Conservation (phyloP, 2,797 vertebrate genomes). For the Lindbergichthys nudifrons region DNA sequence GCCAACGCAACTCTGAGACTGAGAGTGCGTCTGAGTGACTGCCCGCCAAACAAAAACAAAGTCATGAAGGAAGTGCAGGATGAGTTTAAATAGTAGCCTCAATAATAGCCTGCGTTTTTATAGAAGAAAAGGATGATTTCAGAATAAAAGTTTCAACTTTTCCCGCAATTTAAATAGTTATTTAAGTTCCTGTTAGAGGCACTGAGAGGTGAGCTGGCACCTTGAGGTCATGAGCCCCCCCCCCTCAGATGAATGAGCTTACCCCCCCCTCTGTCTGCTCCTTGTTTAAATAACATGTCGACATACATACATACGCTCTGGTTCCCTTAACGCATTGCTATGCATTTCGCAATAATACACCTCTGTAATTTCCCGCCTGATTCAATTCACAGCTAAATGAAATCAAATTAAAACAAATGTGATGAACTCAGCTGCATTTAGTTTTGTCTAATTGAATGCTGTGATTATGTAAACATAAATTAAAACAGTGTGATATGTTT, state of each 20-base stretch:
- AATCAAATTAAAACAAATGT: slow-evolving; percentile 81
- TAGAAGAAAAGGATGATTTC: slow-evolving; percentile 24
- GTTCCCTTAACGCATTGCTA: slow-evolving; percentile 51
- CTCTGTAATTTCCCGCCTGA: slow-evolving; percentile 69
- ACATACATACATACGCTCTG: slow-evolving; percentile 56
- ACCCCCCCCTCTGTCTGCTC: slow-evolving; percentile 42
- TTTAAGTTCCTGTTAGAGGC: slow-evolving; percentile 25
- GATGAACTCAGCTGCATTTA: slow-evolving; percentile 73
- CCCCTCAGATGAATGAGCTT: slow-evolving; percentile 52
- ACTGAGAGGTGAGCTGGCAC: slow-evolving; percentile 53
- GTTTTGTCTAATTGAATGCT: slow-evolving; percentile 76
- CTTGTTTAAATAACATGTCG: slow-evolving; percentile 76
- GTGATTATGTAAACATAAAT: slow-evolving; percentile 74
- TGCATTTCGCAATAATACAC: slow-evolving; percentile 62
- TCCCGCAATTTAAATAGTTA: not conserved
- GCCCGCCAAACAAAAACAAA: slow-evolving; percentile 58
- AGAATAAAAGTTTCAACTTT: slow-evolving; percentile 24
- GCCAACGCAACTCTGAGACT: slow-evolving; percentile 54
- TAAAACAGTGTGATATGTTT: slow-evolving; percentile 51
- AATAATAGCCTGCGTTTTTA: slow-evolving; percentile 3
- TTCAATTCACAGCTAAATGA: slow-evolving; percentile 70
- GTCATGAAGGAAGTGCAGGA: slow-evolving; percentile 33
- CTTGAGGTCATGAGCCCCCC: slow-evolving; percentile 62
- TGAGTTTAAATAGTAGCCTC: slow-evolving; percentile 2
- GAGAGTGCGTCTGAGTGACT: slow-evolving; percentile 52